phyloP scores from a whole-genome alignment of 2,113 vertebrate species.

The Phalacrocorax brasilianus region DNA sequence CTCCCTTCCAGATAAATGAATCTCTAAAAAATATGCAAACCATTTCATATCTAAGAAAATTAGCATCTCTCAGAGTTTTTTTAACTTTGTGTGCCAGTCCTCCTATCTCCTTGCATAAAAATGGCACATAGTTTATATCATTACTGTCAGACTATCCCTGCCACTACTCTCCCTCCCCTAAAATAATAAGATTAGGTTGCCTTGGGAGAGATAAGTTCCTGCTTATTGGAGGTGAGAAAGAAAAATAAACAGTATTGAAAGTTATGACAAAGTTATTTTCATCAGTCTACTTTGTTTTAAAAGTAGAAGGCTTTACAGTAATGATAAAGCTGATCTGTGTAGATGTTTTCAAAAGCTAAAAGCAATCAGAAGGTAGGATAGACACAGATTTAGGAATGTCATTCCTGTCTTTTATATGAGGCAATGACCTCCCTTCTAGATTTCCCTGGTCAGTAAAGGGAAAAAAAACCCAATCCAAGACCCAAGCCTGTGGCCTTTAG shows the following conservation, averaged over 20 bases:
- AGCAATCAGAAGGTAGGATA: not conserved
- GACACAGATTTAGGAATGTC: not conserved
- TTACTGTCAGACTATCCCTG: not conserved
- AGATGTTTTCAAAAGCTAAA: not conserved
- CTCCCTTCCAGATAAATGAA: not conserved
- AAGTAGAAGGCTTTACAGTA: not conserved
- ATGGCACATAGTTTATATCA: not conserved
- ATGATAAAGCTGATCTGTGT: not conserved
- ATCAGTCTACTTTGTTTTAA: not conserved
- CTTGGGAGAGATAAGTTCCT: not conserved
- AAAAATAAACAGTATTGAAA: not conserved
- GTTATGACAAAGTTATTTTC: not conserved
- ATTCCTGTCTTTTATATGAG: not conserved
- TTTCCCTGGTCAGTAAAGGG: not conserved
- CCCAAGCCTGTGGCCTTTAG: not conserved
- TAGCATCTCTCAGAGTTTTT: not conserved
- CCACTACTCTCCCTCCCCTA: not conserved
- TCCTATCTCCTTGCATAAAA: not conserved
- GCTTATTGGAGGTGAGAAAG: not conserved
- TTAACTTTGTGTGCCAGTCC: not conserved
- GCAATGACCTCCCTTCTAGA: not conserved
- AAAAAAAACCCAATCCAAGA: rapidly evolving
- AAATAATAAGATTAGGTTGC: not conserved
- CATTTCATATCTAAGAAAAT: not conserved
- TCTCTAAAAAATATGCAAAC: not conserved